Conservation (phyloP, 2,797 vertebrate species). For the Ispidina lecontei region DNA sequence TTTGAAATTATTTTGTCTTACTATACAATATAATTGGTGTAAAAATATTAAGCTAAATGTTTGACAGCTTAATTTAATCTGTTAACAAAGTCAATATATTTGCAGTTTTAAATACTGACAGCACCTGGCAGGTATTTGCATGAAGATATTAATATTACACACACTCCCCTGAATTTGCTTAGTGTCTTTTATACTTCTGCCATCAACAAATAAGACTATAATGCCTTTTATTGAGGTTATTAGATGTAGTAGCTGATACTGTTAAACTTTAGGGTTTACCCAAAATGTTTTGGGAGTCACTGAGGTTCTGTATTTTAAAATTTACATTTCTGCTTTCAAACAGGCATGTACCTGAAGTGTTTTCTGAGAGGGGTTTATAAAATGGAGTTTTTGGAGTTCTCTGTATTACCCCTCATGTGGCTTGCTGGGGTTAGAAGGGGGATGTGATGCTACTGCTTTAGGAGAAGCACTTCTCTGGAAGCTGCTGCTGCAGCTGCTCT, state of each 20-base stretch:
- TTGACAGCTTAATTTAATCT: neutral
- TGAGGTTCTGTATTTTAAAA: neutral
- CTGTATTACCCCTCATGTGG: neutral
- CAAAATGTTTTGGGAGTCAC: neutral
- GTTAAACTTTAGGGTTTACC: neutral
- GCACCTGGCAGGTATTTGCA: slow-evolving; percentile 24
- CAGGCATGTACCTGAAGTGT: fast-evolving
- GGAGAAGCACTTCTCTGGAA: neutral
- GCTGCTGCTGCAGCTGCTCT: neutral
- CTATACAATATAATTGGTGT: neutral
- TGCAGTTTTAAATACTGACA: neutral
- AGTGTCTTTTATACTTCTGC: neutral
- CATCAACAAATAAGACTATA: neutral
- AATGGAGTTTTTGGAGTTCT: neutral
- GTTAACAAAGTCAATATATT: neutral
- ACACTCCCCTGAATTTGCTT: neutral
- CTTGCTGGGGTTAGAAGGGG: neutral
- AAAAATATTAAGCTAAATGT: neutral
- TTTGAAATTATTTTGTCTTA: neutral
- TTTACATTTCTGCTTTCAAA: neutral
- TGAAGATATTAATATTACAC: neutral
- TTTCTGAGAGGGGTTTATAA: neutral
- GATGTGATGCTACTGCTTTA: neutral
- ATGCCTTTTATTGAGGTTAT: neutral
- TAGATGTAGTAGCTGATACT: neutral